phyloP scores from a whole-genome alignment of 2,113 vertebrate genomes.

The Lethenteron reissneri region DNA sequence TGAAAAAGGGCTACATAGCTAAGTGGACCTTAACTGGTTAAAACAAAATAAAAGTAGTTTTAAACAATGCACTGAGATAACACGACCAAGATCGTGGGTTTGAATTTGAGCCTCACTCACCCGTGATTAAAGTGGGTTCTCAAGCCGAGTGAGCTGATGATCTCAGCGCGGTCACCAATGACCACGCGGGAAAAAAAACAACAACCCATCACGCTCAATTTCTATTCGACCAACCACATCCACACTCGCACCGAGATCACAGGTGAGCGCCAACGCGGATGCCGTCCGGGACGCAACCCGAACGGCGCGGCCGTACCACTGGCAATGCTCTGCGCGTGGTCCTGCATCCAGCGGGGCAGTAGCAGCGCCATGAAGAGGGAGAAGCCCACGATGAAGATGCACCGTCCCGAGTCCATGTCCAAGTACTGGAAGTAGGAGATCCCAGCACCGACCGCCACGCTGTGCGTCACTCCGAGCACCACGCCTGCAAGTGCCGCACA shows the following conservation, averaged over 20 bases:
- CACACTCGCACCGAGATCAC: background rate
- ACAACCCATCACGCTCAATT: background rate
- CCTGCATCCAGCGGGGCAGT: conserved; percentile 32
- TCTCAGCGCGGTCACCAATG: background rate
- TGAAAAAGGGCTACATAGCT: too few relatives aligned
- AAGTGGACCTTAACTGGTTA: too few relatives aligned
- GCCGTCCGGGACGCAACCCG: background rate
- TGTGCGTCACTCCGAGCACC: conserved; percentile 36
- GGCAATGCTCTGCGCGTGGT: conserved; percentile 13
- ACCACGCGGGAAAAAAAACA: background rate
- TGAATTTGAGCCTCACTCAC: too few relatives aligned
- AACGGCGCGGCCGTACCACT: conserved; percentile 23
- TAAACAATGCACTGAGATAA: too few relatives aligned
- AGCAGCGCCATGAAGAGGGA: conserved; percentile 50
- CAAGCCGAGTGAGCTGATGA: background rate
- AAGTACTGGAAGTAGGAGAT: conserved; percentile 45
- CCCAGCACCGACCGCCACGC: conserved; percentile 33
- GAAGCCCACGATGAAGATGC: conserved; percentile 56
- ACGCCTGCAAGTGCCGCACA: conserved; percentile 24
- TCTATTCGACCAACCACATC: background rate
- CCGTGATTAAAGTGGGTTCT: too few relatives aligned
- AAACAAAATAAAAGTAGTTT: too few relatives aligned
- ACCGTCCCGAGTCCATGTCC: conserved; percentile 46
- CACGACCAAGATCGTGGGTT: too few relatives aligned
- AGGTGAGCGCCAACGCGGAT: background rate